These are phyloP conservation scores for Lucinisca nassula DNA, from an alignment of 2,888 invertebrate species.

Conservation along the genomic window DNA sequence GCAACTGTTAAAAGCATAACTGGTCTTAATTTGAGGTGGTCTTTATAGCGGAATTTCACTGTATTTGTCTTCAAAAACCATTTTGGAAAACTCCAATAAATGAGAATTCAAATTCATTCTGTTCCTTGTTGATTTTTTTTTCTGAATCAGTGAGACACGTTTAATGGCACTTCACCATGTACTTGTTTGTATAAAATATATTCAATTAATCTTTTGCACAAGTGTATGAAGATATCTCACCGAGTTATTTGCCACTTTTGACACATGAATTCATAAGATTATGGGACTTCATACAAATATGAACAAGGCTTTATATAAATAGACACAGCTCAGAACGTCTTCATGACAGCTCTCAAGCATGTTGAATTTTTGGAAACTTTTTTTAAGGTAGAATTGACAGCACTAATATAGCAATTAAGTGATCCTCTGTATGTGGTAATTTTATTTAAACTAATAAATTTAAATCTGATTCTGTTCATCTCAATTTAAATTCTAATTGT, in stretches of 20 bases:
- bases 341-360: background rate
- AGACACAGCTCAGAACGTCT: background rate
- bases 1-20: too few species aligned
- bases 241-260: background rate
- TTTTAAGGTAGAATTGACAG: background rate
- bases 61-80: too few species aligned
- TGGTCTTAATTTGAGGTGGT: too few species aligned
- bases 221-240: background rate
- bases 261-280: constrained; percentile 7
- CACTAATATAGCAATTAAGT: constrained; percentile 9
- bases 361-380: background rate
- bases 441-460: background rate
- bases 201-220: background rate
- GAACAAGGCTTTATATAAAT: background rate
- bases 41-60: too few species aligned
- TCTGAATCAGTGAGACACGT: background rate
- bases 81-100: too few species aligned
- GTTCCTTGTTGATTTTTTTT: background rate
- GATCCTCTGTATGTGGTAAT: background rate
- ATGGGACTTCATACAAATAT: background rate
- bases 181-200: background rate
- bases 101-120: too few species aligned
- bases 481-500: background rate
- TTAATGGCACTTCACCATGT: background rate
- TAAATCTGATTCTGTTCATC: background rate